These are phyloP conservation scores for Leptopilina myrica DNA, from an alignment of 2,888 invertebrate species.

Conservation along the genomic window DNA sequence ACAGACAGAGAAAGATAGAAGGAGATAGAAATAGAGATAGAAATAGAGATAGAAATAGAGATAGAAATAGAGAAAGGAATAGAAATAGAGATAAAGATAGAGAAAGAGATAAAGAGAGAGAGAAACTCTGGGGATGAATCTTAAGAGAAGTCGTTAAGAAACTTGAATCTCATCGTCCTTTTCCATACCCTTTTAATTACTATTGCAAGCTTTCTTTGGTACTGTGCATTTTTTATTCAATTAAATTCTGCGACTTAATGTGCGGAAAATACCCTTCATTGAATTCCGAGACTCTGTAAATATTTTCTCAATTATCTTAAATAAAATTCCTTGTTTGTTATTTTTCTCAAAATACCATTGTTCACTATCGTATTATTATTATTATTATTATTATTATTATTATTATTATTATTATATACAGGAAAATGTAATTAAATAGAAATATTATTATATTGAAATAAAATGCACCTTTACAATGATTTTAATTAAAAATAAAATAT, in stretches of 20 bases:
- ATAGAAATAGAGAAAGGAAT: not conserved
- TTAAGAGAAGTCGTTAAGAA: slow-evolving; percentile 49
- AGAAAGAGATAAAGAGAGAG: not conserved
- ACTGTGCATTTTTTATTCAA: slow-evolving; percentile 6
- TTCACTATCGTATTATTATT: not conserved
- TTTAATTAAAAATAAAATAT: too few relatives aligned
- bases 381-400: not conserved
- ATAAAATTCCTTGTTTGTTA: not conserved
- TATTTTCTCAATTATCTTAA: not conserved
- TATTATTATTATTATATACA: not conserved
- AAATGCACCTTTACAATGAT: too few relatives aligned
- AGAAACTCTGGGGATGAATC: slow-evolving; percentile 42
- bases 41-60: not conserved
- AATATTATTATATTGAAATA: too few relatives aligned
- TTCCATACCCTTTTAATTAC: slow-evolving; percentile 43
- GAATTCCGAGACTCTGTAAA: slow-evolving; percentile 8
- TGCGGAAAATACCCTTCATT: not conserved
- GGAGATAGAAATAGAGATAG: too few relatives aligned
- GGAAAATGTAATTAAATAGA: too few relatives aligned
- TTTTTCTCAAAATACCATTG: not conserved
- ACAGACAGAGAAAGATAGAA: not conserved
- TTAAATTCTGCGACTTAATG: not conserved
- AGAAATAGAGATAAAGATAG: not conserved
- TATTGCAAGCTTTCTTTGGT: slow-evolving; percentile 23
- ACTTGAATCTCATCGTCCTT: slow-evolving; percentile 45